Base-by-base conservation (phyloP, 2,113 vertebrate species). In the Microtus pennsylvanicus region DNA sequence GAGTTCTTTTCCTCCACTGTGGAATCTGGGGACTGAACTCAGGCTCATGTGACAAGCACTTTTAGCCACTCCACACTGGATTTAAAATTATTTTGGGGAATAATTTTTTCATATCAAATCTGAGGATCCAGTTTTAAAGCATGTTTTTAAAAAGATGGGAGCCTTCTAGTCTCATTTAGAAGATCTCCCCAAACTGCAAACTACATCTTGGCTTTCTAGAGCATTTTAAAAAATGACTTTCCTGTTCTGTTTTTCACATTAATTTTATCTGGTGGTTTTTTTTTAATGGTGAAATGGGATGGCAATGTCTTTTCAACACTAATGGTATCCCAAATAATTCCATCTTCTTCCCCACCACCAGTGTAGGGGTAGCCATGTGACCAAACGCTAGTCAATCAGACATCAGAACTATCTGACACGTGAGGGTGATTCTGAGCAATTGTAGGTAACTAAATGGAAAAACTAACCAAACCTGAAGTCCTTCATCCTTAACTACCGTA, bases 181-280 rank as follows among this genome's bases (percentile, higher is more conserved):
- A 86, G 14, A 65, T 90, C 35, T 95, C 12, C 38, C 21, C 4
- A 91, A 55, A 9, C 17, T 45, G 76, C 81, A 91, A 92, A 50
- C 14, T 63, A 35, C 8, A 69, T 0, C 52, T 93, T 22, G 61
- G 7, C 63, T 93, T 94, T 83, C 88, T 93, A 70, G 28, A 52
- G 87, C 93, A 58, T 90, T 97, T 87, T 87, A 65, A 8, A 38
- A 61, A 61, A 33, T 70, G 13, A 42, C 67, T 87, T 93, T 75
- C 91, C 69, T 13, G 33, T 72, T 91, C 9, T 35, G 5, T 67
- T 93, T 92, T 70, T 94, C 50, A 91, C 4, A 47, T 70, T 63
- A 33, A 55, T 89, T 87, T 96, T 42, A 92, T 45, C 10, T 38
- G n/a, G 14, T 22, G 33, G 0, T 80, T 22, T n/a, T 85, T 67